Conservation (phyloP, 1,140 invertebrate species). For the Mamestra configurata region DNA sequence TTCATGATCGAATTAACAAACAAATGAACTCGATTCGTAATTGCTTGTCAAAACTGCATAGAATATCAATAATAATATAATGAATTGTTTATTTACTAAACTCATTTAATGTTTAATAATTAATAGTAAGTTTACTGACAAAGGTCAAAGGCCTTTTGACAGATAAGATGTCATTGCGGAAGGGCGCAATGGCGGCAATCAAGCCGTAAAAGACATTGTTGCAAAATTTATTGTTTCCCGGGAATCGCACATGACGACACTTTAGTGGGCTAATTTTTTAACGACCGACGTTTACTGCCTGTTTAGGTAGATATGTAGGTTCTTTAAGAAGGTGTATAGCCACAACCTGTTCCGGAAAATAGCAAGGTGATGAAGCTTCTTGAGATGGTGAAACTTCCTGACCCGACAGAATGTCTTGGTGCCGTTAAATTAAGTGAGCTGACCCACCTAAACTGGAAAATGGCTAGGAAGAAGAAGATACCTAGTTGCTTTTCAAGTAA, state of each 20-base stretch:
- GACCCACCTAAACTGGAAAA: no score
- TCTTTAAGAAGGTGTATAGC: background rate
- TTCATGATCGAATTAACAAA: background rate
- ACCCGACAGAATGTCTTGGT: no score
- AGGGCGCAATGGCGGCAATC: background rate
- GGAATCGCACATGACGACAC: slow-evolving; percentile 13
- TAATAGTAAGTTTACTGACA: background rate
- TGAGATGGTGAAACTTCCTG: no score
- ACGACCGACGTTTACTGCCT: slow-evolving; percentile 15
- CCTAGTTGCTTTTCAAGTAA: no score
- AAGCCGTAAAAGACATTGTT: slow-evolving; percentile 23
- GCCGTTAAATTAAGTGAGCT: no score
- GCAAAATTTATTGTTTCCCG: slow-evolving; percentile 27
- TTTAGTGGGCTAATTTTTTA: slow-evolving; percentile 15
- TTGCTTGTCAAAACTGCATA: background rate
- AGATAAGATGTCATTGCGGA: slow-evolving; percentile 20
- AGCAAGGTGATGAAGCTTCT: no score
- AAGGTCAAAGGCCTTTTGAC: slow-evolving; percentile 31
- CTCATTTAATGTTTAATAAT: background rate
- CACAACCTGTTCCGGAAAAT: no score
- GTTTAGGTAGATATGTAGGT: background rate
- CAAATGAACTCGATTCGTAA: background rate
- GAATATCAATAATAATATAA: background rate
- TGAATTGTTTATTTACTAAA: background rate
- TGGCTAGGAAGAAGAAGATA: no score